Percentiles rank a stretch among this genome's conserved stretches.
These are phyloP conservation scores for Sinhomidia bicolor DNA, from an alignment of 2,888 invertebrate genomes.

Conservation along the genomic window DNA sequence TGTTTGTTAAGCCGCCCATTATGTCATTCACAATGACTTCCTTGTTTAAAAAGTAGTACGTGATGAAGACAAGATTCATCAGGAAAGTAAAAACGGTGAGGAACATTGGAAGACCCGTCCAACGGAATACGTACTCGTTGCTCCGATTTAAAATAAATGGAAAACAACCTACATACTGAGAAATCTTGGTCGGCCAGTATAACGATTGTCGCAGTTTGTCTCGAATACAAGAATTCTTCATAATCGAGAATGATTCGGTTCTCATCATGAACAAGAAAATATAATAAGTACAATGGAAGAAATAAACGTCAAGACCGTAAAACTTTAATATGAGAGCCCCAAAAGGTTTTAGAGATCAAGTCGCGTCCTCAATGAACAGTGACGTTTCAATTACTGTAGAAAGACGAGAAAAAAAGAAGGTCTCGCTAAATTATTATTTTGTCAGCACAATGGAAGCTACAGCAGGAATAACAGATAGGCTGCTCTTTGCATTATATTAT, in stretches of 20 bases:
- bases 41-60: constrained; percentile 44
- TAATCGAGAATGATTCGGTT: neutral
- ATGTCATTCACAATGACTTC: constrained; percentile 46
- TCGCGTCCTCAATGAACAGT: no score
- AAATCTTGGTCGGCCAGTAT: constrained; percentile 12
- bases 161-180: constrained; percentile 45
- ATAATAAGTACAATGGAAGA: no score
- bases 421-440: no score
- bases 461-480: no score
- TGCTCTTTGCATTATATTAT: no score
- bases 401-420: no score
- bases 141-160: constrained; percentile 16
- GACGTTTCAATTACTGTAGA: no score
- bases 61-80: neutral
- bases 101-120: constrained; percentile 6
- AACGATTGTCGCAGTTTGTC: neutral
- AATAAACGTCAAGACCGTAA: no score
- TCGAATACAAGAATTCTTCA: neutral
- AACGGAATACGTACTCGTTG: constrained; percentile 41
- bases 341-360: no score
- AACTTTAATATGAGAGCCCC: no score
- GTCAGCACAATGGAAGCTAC: no score
- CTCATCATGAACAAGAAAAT: constrained; percentile 38
- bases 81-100: neutral
- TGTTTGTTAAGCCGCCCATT: constrained; percentile 55